A percentile compares a stretch with the other conserved stretches of the same genome.
Conservation (phyloP, 2,113 vertebrate species). For the Sterna hirundo region DNA sequence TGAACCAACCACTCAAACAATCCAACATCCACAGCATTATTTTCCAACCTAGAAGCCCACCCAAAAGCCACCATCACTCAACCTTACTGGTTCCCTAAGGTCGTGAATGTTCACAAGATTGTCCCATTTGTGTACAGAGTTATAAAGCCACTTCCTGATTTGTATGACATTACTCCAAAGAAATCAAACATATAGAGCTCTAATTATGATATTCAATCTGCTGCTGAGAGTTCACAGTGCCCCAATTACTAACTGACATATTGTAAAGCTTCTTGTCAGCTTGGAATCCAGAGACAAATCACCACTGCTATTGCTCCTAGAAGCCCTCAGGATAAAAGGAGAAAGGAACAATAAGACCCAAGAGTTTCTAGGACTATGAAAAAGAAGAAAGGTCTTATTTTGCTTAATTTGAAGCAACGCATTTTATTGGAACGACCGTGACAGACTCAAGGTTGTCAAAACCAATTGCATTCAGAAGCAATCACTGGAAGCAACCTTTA, state of each 20-base stretch:
- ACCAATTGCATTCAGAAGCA: not conserved
- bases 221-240: not conserved
- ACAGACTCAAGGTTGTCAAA: conserved; percentile 3
- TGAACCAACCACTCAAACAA: not conserved
- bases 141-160: not conserved
- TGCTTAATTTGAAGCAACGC: not conserved
- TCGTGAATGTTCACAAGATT: not conserved
- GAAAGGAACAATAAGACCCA: not conserved
- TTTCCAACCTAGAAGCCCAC: not conserved
- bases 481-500: not conserved
- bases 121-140: not conserved
- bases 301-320: not conserved
- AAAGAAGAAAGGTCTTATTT: not conserved
- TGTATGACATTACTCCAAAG: not conserved
- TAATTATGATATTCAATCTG: not conserved
- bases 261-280: not conserved
- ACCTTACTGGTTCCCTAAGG: not conserved
- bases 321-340: not conserved
- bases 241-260: not conserved
- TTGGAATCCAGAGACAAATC: not conserved
- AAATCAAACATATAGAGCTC: not conserved
- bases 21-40: not conserved
- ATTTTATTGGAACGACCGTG: not conserved
- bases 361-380: not conserved
- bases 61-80: not conserved